phyloP scores from a whole-genome alignment of 2,888 invertebrate genomes.

The Coecobrya sp. region DNA sequence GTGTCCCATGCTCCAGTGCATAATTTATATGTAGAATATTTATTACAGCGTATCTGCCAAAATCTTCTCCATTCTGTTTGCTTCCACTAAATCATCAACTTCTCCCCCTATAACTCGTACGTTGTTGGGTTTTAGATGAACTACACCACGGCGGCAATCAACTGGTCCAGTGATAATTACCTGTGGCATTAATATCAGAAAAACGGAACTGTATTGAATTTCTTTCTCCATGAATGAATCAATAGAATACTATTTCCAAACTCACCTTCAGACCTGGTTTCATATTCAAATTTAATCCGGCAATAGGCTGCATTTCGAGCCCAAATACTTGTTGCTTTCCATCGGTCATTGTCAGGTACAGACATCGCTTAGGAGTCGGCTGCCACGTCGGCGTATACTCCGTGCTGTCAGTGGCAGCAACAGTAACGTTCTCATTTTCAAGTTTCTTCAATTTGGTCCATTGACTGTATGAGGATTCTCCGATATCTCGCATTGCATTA shows the following conservation, averaged over 20 bases:
- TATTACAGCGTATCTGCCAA: slow-evolving; percentile 89
- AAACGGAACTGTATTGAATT: too few relatives aligned
- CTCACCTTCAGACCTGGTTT: slow-evolving; percentile 88
- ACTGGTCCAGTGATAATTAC: slow-evolving; percentile 91
- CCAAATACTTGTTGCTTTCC: slow-evolving; percentile 91
- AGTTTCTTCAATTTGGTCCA: slow-evolving; percentile 90
- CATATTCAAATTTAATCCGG: slow-evolving; percentile 87
- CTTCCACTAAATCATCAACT: slow-evolving; percentile 90
- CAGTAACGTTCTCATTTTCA: slow-evolving; percentile 87
- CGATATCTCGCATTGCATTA: slow-evolving; percentile 90
- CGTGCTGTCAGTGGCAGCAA: slow-evolving; percentile 87
- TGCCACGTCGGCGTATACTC: slow-evolving; percentile 89
- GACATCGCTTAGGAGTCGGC: slow-evolving; percentile 90
- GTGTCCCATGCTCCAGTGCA: not conserved
- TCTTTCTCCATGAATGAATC: too few relatives aligned
- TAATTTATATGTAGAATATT: too few relatives aligned
- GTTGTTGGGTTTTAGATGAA: slow-evolving; percentile 90
- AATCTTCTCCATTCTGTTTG: slow-evolving; percentile 90
- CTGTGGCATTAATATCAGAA: slow-evolving; percentile 88
- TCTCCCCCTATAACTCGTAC: slow-evolving; percentile 92
- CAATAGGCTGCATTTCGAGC: slow-evolving; percentile 91
- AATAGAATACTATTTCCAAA: not conserved
- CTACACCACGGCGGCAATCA: slow-evolving; percentile 91
- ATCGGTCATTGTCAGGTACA: slow-evolving; percentile 92
- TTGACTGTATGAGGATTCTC: slow-evolving; percentile 90